Conservation (phyloP, 2,113 vertebrate genomes). For the Proteles cristata region DNA sequence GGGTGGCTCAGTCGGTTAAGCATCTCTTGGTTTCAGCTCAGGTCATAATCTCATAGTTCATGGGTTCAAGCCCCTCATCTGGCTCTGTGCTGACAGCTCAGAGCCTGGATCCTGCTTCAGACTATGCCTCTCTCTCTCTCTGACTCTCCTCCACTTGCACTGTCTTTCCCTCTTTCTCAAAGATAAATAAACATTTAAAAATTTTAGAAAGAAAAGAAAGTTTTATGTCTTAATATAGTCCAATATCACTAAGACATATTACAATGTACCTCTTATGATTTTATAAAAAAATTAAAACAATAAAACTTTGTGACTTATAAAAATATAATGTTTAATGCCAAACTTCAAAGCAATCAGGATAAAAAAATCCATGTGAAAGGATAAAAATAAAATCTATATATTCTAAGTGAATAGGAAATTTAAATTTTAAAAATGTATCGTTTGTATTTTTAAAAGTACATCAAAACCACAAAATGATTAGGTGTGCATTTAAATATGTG, state of each 20-base stretch:
- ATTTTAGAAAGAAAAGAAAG: neutral
- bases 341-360: neutral
- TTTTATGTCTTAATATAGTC: neutral
- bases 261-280: neutral
- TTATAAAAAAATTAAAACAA: neutral
- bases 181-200: too few species aligned
- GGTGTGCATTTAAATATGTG: neutral
- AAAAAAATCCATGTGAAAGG: neutral
- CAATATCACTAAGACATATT: neutral
- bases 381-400: neutral
- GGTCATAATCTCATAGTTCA: too few species aligned
- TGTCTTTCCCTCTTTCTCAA: too few species aligned
- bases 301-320: neutral
- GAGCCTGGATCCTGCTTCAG: too few species aligned
- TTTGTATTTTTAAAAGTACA: neutral
- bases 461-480: neutral
- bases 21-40: too few species aligned
- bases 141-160: too few species aligned
- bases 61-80: too few species aligned
- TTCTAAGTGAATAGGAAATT: neutral
- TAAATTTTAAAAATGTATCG: neutral
- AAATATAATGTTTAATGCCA: neutral
- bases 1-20: too few species aligned
- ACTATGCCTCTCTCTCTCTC: too few species aligned
- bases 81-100: too few species aligned